Evolutionary conservation across 2,797 vertebrate genomes (phyloP).

Genomic region (Sebastes cheni): DNA sequence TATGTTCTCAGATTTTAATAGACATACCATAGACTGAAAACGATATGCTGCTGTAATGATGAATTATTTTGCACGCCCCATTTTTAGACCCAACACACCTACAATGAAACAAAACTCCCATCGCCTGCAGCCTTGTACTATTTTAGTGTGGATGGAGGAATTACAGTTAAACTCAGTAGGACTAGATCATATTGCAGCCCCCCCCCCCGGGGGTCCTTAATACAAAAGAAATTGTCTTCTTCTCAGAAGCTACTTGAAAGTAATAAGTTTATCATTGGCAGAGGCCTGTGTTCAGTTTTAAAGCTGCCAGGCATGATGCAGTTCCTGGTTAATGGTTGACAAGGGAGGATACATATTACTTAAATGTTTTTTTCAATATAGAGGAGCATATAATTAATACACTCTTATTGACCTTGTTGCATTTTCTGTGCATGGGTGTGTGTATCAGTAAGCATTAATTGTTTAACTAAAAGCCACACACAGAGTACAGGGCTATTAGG

Average conservation of each 20-base stretch:
- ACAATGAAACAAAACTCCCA: conserved; percentile 9
- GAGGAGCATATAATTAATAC: not conserved
- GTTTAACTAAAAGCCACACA: not conserved
- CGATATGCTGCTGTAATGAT: not conserved
- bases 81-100: conserved; percentile 31
- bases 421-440: conserved; percentile 20
- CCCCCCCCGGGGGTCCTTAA: conserved; percentile 36
- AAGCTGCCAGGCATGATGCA: conserved; percentile 1
- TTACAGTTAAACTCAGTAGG: conserved; percentile 61
- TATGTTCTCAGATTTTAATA: conserved; percentile 16
- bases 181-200: conserved; percentile 63
- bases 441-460: not conserved
- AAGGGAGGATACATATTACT: conserved; percentile 29
- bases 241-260: conserved; percentile 41
- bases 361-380: not conserved
- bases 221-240: conserved; percentile 73
- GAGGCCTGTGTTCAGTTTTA: conserved; percentile 21
- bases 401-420: conserved; percentile 5
- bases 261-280: conserved; percentile 56
- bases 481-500: not conserved
- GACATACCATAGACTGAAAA: conserved; percentile 20
- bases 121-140: conserved; percentile 31
- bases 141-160: conserved; percentile 40
- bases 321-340: conserved; percentile 73
- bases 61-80: conserved; percentile 16